A percentile compares a stretch with the other conserved stretches of the same genome.
Conservation (phyloP, 2,888 invertebrate species). For the Stenodera caucasica region DNA sequence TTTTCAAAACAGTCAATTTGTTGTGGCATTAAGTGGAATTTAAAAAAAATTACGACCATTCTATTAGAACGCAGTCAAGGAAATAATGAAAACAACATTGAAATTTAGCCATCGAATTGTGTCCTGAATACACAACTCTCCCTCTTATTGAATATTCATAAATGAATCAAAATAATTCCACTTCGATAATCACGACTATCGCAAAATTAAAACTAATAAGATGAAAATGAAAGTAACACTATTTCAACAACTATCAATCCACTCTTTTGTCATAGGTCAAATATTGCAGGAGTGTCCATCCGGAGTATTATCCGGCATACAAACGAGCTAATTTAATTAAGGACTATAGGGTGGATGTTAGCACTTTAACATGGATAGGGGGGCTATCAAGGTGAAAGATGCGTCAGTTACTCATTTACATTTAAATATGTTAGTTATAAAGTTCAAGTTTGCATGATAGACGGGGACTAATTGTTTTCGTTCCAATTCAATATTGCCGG, state of each 20-base stretch:
- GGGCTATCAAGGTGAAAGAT: neutral
- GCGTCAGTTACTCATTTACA: neutral
- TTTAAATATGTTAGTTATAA: neutral
- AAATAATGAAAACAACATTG: slow-evolving; percentile 11
- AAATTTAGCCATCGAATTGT: slow-evolving; percentile 2
- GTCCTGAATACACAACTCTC: slow-evolving; percentile 4
- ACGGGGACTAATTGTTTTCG: no score
- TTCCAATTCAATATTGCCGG: neutral
- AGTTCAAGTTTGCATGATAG: neutral
- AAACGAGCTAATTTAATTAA: slow-evolving; percentile 40
- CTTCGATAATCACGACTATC: neutral
- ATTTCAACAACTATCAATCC: neutral
- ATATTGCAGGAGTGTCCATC: slow-evolving; percentile 31
- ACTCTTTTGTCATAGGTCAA: slow-evolving; percentile 15
- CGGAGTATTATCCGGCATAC: slow-evolving; percentile 34
- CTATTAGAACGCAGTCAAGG: slow-evolving; percentile 1
- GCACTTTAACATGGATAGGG: neutral
- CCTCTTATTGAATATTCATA: neutral
- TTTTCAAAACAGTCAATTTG: no score
- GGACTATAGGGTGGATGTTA: slow-evolving; percentile 18
- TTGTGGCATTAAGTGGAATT: slow-evolving; percentile 13
- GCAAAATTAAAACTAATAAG: slow-evolving; percentile 6
- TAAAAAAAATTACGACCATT: slow-evolving; percentile 12
- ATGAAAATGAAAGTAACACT: slow-evolving; percentile 7
- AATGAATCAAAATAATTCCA: neutral